Base-by-base conservation (phyloP, 2,888 invertebrate genomes). In the Leptothorax acervorum region DNA sequence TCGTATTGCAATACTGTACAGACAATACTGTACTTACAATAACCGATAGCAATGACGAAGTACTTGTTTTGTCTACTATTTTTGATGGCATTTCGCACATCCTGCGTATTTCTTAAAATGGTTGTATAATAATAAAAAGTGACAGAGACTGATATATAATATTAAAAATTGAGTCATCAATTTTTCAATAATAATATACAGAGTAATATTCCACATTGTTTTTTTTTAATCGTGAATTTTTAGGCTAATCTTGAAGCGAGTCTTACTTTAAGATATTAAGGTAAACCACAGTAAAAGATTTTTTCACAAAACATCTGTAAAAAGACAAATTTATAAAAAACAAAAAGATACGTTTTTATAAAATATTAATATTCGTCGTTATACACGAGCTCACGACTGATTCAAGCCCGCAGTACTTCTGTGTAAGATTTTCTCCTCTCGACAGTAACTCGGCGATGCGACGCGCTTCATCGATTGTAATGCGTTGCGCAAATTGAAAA, bases 401-500 rank as follows among this genome's bases (percentile, higher is more conserved):
- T 35, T 18, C 35, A 18, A 48, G 66, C 51, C 31, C n/a, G 51
- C 51, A 15, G n/a, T 11, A 2, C 12, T 18, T 73, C 28, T 28
- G 28, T 5, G 18, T 18, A 28, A 42, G 53, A 28, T 42, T 35
- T 35, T 57, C 57, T 57, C 11, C 1, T 6, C 31, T 66, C 28
- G 23, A 15, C 71, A 28, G 42, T 65, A 68, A 48, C 68, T 68
- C 31, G 51, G 9, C 39, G 39, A 6, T 12, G 12, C 53, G 35
- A 48, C 23, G 45, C 51, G 62, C 51, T 63, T 35, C 23, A 35
- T 70, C 55, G 57, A 68, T 78, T 31, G 35, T 15, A 35, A 65
- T n/a, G 48, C 62, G 48, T 65, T 53, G 76, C n/a, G 53, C 65
- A 65, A 79, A 71, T 79, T 79, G 78, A 79, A 79, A 71, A 79